A percentile compares a stretch with the other conserved stretches of the same genome.
Evolutionary conservation across 2,888 invertebrate genomes (phyloP).

Genomic region (Thera britannica): DNA sequence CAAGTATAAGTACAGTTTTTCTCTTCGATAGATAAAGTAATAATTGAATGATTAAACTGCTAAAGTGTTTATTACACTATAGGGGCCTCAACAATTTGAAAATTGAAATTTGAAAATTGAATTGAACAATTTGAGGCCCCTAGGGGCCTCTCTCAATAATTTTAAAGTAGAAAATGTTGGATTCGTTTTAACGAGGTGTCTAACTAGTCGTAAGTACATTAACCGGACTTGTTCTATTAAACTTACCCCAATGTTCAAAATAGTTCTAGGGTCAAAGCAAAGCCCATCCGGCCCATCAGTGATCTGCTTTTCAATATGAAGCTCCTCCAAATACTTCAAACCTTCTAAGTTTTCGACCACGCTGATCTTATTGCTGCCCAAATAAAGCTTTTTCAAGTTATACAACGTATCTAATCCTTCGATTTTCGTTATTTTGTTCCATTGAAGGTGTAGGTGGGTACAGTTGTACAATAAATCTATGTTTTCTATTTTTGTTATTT

Average conservation of each 20-base stretch:
- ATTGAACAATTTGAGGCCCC: no score
- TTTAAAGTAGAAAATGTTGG: no score
- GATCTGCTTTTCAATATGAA: constrained; percentile 88
- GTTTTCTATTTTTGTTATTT: constrained; percentile 89
- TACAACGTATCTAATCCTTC: constrained; percentile 86
- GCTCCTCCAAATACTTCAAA: constrained; percentile 85
- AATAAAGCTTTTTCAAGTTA: constrained; percentile 91
- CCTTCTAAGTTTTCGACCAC: constrained; percentile 89
- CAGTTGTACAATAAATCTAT: constrained; percentile 87
- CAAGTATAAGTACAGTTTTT: no score
- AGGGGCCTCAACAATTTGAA: no score
- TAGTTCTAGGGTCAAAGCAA: constrained; percentile 88
- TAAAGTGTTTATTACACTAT: no score
- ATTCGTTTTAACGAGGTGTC: no score
- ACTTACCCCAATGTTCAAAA: constrained; percentile 84
- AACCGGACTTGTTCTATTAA: no score
- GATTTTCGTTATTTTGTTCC: constrained; percentile 90
- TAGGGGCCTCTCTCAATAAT: no score
- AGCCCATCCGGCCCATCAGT: constrained; percentile 82
- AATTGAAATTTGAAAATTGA: no score
- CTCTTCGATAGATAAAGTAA: no score
- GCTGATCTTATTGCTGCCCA: constrained; percentile 88
- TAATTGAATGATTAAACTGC: no score
- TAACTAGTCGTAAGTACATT: no score
- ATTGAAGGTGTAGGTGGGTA: constrained; percentile 89